Evolutionary conservation across 2,888 invertebrate genomes (phyloP), one percentile per base, ranked within the genome.

Genomic region (Byasa hedistus): DNA sequence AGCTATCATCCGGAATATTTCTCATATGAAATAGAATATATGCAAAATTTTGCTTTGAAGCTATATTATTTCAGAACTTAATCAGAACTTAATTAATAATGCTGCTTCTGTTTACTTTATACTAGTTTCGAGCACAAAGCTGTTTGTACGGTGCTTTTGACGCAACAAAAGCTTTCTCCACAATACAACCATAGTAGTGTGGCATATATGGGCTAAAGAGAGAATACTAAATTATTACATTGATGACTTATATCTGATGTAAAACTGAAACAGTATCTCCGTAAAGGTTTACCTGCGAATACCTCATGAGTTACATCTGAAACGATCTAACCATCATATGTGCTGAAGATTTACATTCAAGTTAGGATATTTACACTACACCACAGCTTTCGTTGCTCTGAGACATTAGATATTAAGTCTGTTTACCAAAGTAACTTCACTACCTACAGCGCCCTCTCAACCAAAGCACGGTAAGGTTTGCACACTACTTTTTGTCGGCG

Each of bases 41-140:
- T 39, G 12, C 39, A 17, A 39, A 15, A 48, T 48, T 48, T 48
- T 48, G n/a, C 48, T 48, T n/a, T 48, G 1, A 48, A 48, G 48
- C 4, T 5, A 19, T 48, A n/a, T 19, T 52, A 2, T 52, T 54
- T 22, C 22, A 8, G 3, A 54, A 61, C 61, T 39, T 61, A 54
- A 55, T 39, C 39, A 39, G 54, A 55, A 61, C 61, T 54, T 61
- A 61, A 61, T 61, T 61, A 61, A 54, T 61, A 54, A 21, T 59
- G 44, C 27, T 60, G 54, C 36, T 61, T 39, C 52, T 54, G 52
- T 54, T 54, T 54, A 54, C 52, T 22, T 54, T 56, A 24, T 55
- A 62, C 44, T 36, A 56, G 61, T 55, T 61, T 55, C 61, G 23
- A 56, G 39, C 56, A 56, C 62, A 62, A n/a, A 62, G 55, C 55